These are phyloP conservation scores for Amblyraja radiata DNA, from an alignment of 2,797 vertebrate genomes.

Conservation along the genomic window DNA sequence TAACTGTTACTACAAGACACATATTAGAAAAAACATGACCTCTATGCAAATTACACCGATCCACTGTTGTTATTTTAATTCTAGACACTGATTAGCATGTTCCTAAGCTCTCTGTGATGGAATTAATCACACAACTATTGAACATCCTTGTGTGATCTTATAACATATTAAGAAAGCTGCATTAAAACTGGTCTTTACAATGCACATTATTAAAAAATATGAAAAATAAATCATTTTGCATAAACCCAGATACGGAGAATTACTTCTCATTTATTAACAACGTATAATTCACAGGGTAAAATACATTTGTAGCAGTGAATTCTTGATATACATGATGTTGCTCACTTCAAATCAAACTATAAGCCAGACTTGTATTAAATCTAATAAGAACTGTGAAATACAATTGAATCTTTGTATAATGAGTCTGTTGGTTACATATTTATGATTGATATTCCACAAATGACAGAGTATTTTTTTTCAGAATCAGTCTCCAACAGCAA, in stretches of 20 bases:
- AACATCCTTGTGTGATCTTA: slow-evolving; percentile 49
- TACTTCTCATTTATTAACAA: slow-evolving; percentile 11
- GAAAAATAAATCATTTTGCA: background rate
- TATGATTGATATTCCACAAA: slow-evolving; percentile 26
- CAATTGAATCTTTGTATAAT: slow-evolving; percentile 18
- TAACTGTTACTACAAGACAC: slow-evolving; percentile 72
- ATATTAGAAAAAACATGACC: slow-evolving; percentile 77
- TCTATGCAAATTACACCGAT: slow-evolving; percentile 68
- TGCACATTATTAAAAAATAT: slow-evolving; percentile 4
- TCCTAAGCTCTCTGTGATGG: slow-evolving; percentile 55
- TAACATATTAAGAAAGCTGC: slow-evolving; percentile 33
- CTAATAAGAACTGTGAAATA: slow-evolving; percentile 7
- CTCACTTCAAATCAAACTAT: slow-evolving; percentile 23
- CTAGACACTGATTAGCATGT: slow-evolving; percentile 53
- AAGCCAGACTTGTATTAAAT: background rate
- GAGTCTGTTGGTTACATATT: slow-evolving; percentile 31
- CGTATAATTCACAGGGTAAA: background rate
- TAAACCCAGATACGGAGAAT: background rate
- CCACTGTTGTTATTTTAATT: slow-evolving; percentile 65
- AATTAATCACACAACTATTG: slow-evolving; percentile 46
- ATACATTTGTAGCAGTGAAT: background rate
- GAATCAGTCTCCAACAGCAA: background rate
- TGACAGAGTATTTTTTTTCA: background rate
- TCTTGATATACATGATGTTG: background rate
- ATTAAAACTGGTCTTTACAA: slow-evolving; percentile 31